phyloP scores from a whole-genome alignment of 2,888 invertebrate species.

The Bursaphelenchus okinawaensis region DNA sequence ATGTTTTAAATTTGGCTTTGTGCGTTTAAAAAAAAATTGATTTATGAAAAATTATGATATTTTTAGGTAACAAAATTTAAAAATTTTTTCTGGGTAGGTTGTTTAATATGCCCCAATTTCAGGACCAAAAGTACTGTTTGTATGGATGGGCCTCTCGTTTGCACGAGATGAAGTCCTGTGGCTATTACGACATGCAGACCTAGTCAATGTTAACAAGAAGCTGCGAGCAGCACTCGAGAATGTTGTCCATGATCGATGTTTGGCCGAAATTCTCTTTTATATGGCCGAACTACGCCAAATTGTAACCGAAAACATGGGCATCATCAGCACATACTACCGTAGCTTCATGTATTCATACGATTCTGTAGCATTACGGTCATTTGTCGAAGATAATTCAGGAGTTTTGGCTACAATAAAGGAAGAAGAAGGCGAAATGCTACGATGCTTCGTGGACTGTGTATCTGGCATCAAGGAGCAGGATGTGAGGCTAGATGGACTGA shows the following conservation, averaged over 20 bases:
- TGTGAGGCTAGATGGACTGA: constrained; percentile 1
- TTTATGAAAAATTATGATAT: too few relatives aligned
- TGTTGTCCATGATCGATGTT: constrained; percentile 63
- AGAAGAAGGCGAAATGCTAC: constrained; percentile 46
- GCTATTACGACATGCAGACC: constrained; percentile 90
- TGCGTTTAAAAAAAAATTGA: too few relatives aligned
- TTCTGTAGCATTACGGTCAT: constrained; percentile 78
- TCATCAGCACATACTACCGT: constrained; percentile 72
- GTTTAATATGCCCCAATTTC: too few relatives aligned
- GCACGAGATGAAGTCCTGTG: constrained; percentile 93
- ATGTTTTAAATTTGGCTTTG: too few relatives aligned
- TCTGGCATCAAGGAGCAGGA: constrained; percentile 31
- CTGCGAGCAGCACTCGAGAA: constrained; percentile 18
- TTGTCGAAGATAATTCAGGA: constrained; percentile 59
- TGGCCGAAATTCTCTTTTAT: constrained; percentile 92
- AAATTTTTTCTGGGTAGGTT: background rate
- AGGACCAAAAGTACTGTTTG: constrained; percentile 85
- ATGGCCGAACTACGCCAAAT: constrained; percentile 89
- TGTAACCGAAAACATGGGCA: constrained; percentile 82
- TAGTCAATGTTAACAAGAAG: constrained; percentile 59
- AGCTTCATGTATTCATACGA: constrained; percentile 94
- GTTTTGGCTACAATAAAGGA: constrained; percentile 28
- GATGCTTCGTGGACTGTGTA: constrained; percentile 33
- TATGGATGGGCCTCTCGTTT: constrained; percentile 90
- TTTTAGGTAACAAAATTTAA: background rate